Conservation (phyloP, 2,888 invertebrate species). For the Alentia gelatinosa region DNA sequence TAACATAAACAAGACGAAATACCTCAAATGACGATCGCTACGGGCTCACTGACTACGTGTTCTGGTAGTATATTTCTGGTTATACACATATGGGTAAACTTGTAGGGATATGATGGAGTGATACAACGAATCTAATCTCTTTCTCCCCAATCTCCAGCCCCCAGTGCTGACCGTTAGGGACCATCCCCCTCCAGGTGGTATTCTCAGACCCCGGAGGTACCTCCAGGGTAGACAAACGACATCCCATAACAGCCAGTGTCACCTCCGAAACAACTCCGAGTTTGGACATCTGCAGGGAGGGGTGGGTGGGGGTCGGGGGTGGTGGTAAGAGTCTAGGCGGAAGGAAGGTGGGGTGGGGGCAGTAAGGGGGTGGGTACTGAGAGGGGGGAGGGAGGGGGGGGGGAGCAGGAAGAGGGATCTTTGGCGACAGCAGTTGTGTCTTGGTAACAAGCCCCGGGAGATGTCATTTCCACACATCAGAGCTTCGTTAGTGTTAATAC, state of each 20-base stretch:
- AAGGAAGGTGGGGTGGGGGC: not conserved
- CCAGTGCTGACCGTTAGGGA: too few relatives aligned
- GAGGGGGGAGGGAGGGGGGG: not conserved
- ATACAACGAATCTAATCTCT: too few relatives aligned
- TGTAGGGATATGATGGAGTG: too few relatives aligned
- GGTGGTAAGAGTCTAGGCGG: too few relatives aligned
- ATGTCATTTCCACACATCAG: conserved; percentile 19
- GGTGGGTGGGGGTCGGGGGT: not conserved
- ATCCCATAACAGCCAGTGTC: not conserved
- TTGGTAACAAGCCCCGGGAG: conserved; percentile 39
- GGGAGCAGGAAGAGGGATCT: not conserved
- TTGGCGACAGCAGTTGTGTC: not conserved
- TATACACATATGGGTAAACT: too few relatives aligned
- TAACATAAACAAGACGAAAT: too few relatives aligned
- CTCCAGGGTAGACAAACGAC: not conserved
- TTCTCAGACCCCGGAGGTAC: not conserved
- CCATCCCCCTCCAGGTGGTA: too few relatives aligned
- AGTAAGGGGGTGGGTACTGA: not conserved
- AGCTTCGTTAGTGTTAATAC: conserved; percentile 46
- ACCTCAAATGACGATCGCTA: too few relatives aligned
- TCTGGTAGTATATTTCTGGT: too few relatives aligned
- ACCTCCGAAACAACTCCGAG: not conserved
- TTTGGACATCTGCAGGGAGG: not conserved
- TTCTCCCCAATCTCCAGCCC: too few relatives aligned
- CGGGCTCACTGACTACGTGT: too few relatives aligned